Percentiles rank a stretch among this genome's conserved stretches.
Evolutionary conservation across 2,113 vertebrate species (phyloP).

Genomic region (Callopanchax toddi): DNA sequence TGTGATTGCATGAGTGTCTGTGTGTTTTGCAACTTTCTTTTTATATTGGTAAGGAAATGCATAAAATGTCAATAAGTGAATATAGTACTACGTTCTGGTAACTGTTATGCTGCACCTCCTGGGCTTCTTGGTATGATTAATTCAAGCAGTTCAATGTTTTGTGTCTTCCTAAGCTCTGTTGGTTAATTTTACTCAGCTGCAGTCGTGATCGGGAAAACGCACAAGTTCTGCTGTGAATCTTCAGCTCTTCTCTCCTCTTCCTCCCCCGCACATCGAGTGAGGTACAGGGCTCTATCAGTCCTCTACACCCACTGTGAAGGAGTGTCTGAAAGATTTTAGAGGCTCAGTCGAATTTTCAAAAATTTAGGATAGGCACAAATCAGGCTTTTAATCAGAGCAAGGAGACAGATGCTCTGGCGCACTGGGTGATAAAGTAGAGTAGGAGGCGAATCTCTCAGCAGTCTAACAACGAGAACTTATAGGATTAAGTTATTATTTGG

Average conservation of each 20-base stretch:
- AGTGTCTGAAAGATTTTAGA: conserved; percentile 53
- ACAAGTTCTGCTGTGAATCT: conserved; percentile 32
- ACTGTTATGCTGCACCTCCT: background rate
- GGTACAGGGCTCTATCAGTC: conserved; percentile 35
- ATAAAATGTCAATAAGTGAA: background rate
- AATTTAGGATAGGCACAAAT: conserved; percentile 39
- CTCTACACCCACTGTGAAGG: conserved; percentile 48
- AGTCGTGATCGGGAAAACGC: conserved; percentile 51
- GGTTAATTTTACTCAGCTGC: conserved; percentile 26
- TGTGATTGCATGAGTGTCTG: conserved; percentile 12
- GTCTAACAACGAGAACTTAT: conserved; percentile 31
- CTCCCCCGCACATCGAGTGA: conserved; percentile 52
- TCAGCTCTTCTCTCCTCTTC: conserved; percentile 41
- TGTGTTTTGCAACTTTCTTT: conserved; percentile 17
- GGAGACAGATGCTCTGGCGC: conserved; percentile 14
- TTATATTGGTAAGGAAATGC: background rate
- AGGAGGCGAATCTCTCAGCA: conserved; percentile 35
- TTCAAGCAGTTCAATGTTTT: too few relatives aligned
- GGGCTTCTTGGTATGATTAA: background rate
- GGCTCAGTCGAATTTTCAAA: conserved; percentile 43
- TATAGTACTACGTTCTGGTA: background rate
- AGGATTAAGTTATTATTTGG: conserved; percentile 28
- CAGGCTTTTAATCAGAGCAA: conserved; percentile 54
- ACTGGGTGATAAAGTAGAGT: conserved; percentile 19
- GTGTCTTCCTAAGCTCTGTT: background rate